Base-by-base conservation (phyloP, 1,140 invertebrate genomes). In the Meloidogyne chitwoodi region DNA sequence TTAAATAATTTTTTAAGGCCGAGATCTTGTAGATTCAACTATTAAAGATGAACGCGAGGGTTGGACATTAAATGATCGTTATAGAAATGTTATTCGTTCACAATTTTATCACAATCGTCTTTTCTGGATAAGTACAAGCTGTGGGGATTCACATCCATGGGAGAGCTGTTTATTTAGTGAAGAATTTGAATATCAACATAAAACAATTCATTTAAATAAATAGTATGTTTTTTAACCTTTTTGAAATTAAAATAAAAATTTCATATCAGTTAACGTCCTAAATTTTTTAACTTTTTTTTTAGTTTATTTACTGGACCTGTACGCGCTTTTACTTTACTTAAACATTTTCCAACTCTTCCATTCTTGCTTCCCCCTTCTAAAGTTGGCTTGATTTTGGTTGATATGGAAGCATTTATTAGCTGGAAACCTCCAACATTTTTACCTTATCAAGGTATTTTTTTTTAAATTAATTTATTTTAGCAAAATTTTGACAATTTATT, bases 91-190 rank as follows among this genome's bases (percentile, higher is more conserved):
- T 4, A 61, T 75, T 6, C 80, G 76, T 8, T 76, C 78, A 8
- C 24, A 71, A n/a, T 65, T 74, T 12, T 65, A 62, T 61, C 66
- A 79, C 12, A 76, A 78, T 48, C 72, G 81, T 1, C 61, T 85
- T n/a, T 83, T 85, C 41, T 83, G 82, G 82, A 77, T 79, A 16
- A 84, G 82, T 16, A 77, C 41, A 5, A 61, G 67, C 5, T 83
- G 82, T 74, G 82, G 83, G 5, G 83, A 83, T 31, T 68, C 79
- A 22, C 81, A 81, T 48, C 81, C 77, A 10, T 81, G 80, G 80
- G 62, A 74, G 11, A 71, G 29, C 6, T 81, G 80, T 61, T 63
- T 81, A 4, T 81, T 31, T 65, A 76, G 79, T 62, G 79, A 80
- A 27, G 79, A 80, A 27, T 79, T 79, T 41, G 79, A 80, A n/a